These are phyloP conservation scores for Microtus pennsylvanicus DNA, from an alignment of 2,113 vertebrate species.

Conservation along the genomic window DNA sequence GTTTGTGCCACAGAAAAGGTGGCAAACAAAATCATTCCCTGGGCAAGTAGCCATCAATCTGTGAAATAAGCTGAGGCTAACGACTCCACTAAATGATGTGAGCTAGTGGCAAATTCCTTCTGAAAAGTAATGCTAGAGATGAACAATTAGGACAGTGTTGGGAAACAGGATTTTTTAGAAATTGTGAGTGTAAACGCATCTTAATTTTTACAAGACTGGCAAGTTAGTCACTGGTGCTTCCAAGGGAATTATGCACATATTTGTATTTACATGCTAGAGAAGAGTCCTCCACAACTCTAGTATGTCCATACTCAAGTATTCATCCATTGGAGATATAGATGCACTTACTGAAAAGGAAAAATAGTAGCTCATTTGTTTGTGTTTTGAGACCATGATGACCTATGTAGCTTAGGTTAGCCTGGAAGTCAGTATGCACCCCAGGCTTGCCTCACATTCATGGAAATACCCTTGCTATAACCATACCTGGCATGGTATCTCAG, in stretches of 20 bases:
- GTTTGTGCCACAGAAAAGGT: slow-evolving; percentile 78
- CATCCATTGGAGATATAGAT: neutral
- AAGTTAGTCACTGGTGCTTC: slow-evolving; percentile 16
- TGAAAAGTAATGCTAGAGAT: slow-evolving; percentile 68
- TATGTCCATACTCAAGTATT: neutral
- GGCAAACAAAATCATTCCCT: slow-evolving; percentile 77
- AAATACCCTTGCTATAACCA: neutral
- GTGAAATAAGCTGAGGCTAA: slow-evolving; percentile 80
- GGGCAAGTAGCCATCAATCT: slow-evolving; percentile 81
- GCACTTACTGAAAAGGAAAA: neutral
- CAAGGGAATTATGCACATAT: slow-evolving; percentile 25
- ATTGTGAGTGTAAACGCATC: neutral
- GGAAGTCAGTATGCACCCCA: neutral
- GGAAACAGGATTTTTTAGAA: neutral
- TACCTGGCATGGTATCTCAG: neutral
- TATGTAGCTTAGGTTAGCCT: neutral
- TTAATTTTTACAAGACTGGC: slow-evolving; percentile 25
- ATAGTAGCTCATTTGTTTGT: neutral
- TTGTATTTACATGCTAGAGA: neutral
- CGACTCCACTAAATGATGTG: slow-evolving; percentile 74
- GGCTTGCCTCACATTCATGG: neutral
- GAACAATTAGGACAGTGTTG: neutral
- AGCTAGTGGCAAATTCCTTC: slow-evolving; percentile 77
- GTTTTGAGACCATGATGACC: neutral
- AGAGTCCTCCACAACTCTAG: neutral